Conservation (phyloP, 2,888 invertebrate species). For the Lamellibrachia columna region DNA sequence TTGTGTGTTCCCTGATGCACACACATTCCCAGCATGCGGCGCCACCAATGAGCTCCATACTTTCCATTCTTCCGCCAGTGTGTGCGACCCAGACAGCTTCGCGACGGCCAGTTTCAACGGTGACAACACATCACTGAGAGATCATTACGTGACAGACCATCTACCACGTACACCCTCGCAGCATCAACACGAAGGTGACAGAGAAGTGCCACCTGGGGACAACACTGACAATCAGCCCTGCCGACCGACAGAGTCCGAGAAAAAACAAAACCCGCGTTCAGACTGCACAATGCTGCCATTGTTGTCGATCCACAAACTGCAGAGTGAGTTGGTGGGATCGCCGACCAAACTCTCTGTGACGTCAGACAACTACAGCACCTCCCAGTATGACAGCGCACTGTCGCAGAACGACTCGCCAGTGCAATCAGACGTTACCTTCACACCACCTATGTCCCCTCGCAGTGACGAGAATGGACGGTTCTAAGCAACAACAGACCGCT, state of each 20-base stretch:
- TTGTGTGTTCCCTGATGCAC: not conserved
- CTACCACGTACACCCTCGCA: not conserved
- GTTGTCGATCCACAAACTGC: not conserved
- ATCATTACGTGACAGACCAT: not conserved
- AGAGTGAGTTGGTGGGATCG: not conserved
- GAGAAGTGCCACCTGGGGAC: not conserved
- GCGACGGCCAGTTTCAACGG: not conserved
- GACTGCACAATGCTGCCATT: not conserved
- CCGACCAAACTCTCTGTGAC: not conserved
- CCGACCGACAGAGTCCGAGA: not conserved
- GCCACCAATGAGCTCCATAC: not conserved
- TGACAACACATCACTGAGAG: not conserved
- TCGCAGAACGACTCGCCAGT: not conserved
- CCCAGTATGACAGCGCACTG: not conserved
- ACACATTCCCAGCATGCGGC: not conserved
- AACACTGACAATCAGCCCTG: not conserved
- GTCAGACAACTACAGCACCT: not conserved
- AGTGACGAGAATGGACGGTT: not conserved
- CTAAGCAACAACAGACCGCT: not conserved
- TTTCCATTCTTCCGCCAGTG: not conserved
- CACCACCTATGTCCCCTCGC: not conserved
- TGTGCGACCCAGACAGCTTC: not conserved
- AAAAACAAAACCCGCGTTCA: no score
- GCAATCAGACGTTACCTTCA: not conserved
- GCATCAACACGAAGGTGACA: not conserved